Conservation (phyloP, 2,888 invertebrate genomes). For the Zaprionus obscuricornis region DNA sequence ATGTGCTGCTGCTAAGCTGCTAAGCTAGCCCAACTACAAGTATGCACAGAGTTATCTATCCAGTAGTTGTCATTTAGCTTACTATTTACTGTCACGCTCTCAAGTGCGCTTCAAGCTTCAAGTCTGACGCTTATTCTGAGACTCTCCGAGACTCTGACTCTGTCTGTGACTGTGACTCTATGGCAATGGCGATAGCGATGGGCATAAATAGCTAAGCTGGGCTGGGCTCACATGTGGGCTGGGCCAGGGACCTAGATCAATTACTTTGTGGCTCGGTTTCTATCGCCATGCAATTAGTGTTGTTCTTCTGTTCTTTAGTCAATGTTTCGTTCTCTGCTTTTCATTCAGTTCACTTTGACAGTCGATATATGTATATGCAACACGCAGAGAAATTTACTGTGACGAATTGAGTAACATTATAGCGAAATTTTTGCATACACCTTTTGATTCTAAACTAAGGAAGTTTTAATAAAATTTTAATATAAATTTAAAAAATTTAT, state of each 20-base stretch:
- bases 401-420: too few relatives aligned
- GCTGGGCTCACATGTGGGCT: constrained; percentile 35
- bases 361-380: too few relatives aligned
- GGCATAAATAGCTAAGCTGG: constrained; percentile 42
- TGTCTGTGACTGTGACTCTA: too few relatives aligned
- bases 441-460: too few relatives aligned
- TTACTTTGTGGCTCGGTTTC: constrained; percentile 18
- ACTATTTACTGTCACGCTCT: constrained; percentile 79
- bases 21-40: constrained; percentile 34
- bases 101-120: constrained; percentile 56
- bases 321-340: too few relatives aligned
- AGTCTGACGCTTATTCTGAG: too few relatives aligned
- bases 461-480: too few relatives aligned
- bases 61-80: constrained; percentile 76
- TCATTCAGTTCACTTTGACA: constrained; percentile 5
- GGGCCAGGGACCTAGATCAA: constrained; percentile 35
- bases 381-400: too few relatives aligned
- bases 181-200: constrained; percentile 40
- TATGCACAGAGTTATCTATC: constrained; percentile 48
- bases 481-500: too few relatives aligned
- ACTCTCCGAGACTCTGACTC: too few relatives aligned
- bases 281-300: constrained; percentile 28
- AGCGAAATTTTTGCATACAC: too few relatives aligned
- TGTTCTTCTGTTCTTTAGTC: too few relatives aligned
- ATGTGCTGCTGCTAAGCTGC: constrained; percentile 36